Evolutionary conservation across 2,888 invertebrate species (phyloP).

Genomic region (Drosophila pullipes): DNA sequence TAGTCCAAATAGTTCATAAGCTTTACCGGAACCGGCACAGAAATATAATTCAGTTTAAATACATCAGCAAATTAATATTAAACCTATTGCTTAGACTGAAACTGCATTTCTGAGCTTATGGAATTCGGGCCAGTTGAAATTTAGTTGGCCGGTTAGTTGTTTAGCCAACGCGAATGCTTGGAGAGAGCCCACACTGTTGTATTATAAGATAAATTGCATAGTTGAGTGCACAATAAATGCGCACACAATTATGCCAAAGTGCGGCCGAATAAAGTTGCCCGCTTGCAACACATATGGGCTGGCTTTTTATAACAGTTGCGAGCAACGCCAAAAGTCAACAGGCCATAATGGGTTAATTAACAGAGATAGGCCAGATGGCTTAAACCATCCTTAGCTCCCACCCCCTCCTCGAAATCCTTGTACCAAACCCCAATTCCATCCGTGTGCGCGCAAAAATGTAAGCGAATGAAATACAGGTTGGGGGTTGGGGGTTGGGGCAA

Average conservation of each 20-base stretch:
- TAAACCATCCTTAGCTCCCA: background rate
- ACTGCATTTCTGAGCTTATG: background rate
- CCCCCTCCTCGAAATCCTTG: background rate
- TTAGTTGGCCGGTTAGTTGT: background rate
- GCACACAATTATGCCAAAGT: conserved; percentile 51
- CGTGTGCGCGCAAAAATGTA: background rate
- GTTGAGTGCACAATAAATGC: conserved; percentile 51
- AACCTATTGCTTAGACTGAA: background rate
- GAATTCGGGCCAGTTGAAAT: background rate
- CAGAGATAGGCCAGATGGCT: conserved; percentile 21
- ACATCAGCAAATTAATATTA: background rate
- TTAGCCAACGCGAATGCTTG: background rate
- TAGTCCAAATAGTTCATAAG: background rate
- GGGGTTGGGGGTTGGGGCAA: background rate
- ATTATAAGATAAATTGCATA: conserved; percentile 34
- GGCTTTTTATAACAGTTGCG: background rate
- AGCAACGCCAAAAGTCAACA: conserved; percentile 54
- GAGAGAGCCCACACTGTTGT: background rate
- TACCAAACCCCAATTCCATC: background rate
- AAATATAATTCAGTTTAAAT: background rate
- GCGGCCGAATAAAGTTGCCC: conserved; percentile 7
- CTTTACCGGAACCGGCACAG: background rate
- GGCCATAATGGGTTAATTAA: conserved; percentile 68
- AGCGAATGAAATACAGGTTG: background rate
- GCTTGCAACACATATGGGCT: conserved; percentile 8